Percentiles rank a stretch among this genome's conserved stretches.
phyloP scores from a whole-genome alignment of 2,113 vertebrate species.

The Argyrosomus japonicus region DNA sequence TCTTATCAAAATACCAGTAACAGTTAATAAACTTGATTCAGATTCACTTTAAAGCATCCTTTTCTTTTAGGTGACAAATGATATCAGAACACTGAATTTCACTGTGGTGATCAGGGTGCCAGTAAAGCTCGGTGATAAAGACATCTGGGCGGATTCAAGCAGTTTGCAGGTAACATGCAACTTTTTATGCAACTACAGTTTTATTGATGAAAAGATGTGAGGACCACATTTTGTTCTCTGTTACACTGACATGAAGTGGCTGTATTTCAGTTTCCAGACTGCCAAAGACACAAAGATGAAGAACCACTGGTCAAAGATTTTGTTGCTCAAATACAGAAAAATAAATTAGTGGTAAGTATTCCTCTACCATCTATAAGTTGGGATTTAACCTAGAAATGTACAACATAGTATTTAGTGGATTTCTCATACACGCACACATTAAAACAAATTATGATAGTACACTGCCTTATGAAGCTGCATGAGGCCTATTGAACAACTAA shows the following conservation, averaged over 20 bases:
- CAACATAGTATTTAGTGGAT: conserved; percentile 31
- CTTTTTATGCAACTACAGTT: background rate
- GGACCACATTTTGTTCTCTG: background rate
- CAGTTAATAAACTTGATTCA: background rate
- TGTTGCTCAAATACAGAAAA: conserved; percentile 60
- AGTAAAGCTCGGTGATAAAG: conserved; percentile 67
- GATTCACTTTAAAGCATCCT: background rate
- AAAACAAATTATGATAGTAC: no score
- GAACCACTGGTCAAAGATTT: conserved; percentile 36
- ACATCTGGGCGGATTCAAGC: conserved; percentile 80
- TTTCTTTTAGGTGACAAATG: conserved; percentile 81
- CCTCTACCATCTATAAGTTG: background rate
- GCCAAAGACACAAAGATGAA: conserved; percentile 43
- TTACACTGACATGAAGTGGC: background rate
- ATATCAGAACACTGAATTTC: conserved; percentile 73
- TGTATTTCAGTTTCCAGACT: conserved; percentile 78
- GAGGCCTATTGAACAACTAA: conserved; percentile 24
- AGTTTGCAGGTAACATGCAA: conserved; percentile 57
- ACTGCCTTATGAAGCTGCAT: fast-evolving
- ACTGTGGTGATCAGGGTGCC: conserved; percentile 83
- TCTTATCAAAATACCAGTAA: background rate
- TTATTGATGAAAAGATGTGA: background rate
- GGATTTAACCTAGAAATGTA: background rate
- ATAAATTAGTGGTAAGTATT: conserved; percentile 70
- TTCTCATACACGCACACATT: no score